Conservation (phyloP, 2,113 vertebrate species). For the Clarias macrocephalus region DNA sequence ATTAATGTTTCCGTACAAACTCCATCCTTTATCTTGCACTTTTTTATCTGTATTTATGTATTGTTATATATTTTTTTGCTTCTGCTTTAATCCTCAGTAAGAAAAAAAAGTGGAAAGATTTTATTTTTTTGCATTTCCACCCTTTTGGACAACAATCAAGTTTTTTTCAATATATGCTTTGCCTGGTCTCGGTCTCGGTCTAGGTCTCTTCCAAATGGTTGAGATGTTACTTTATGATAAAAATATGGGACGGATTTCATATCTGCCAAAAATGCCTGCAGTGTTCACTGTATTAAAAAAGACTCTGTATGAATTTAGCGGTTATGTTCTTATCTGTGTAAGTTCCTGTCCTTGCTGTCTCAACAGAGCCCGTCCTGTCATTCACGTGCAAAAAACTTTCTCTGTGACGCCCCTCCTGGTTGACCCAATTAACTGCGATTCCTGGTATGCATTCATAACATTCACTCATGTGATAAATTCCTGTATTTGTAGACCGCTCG, state of each 20-base stretch:
- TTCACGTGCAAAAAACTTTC: conserved; percentile 64
- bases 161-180: too few species aligned
- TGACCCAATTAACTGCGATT: conserved; percentile 56
- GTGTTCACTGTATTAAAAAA: background rate
- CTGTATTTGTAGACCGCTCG: background rate
- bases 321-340: background rate
- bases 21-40: background rate
- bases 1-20: background rate
- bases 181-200: too few species aligned
- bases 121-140: too few species aligned
- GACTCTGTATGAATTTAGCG: background rate
- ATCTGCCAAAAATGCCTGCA: background rate
- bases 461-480: background rate
- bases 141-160: too few species aligned
- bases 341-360: background rate
- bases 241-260: background rate
- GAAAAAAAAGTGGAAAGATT: too few species aligned
- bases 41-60: background rate
- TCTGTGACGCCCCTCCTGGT: conserved; percentile 59
- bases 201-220: too few species aligned
- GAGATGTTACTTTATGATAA: too few species aligned
- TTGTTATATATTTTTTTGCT: background rate
- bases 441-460: conserved; percentile 60
- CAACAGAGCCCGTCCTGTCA: conserved; percentile 67
- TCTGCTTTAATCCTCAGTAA: background rate